Conservation (phyloP, 2,113 vertebrate genomes). For the Rhodinocichla rosea region DNA sequence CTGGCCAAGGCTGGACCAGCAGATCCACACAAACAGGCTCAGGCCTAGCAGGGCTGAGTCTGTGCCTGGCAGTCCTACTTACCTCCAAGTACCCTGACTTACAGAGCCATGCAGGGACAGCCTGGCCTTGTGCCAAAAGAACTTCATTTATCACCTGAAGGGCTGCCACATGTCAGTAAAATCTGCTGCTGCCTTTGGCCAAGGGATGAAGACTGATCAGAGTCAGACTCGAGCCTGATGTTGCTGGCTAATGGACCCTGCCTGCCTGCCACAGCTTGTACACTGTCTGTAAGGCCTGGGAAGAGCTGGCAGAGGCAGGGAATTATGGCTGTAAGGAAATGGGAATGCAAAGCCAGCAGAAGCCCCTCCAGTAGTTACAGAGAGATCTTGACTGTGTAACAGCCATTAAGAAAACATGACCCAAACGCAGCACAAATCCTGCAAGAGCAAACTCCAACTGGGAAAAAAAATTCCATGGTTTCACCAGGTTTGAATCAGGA, state of each 20-base stretch:
- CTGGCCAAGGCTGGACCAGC: fast-evolving
- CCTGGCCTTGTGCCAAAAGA: neutral
- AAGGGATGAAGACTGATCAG: neutral
- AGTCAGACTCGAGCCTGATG: neutral
- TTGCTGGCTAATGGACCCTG: neutral
- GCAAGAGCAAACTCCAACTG: neutral
- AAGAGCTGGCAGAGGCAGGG: neutral
- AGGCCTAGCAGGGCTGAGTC: neutral
- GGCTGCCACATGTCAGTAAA: conserved; percentile 40
- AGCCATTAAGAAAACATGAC: neutral
- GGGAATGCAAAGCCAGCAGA: neutral
- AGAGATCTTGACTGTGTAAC: neutral
- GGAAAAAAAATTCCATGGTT: neutral
- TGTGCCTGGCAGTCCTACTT: neutral
- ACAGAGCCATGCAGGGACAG: neutral
- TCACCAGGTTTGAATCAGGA: neutral
- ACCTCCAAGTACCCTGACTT: conserved; percentile 7
- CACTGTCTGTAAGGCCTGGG: neutral
- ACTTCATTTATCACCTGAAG: conserved; percentile 36
- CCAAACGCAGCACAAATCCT: neutral
- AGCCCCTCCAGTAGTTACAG: neutral
- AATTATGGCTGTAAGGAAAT: neutral
- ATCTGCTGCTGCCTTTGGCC: neutral
- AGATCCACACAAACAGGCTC: neutral
- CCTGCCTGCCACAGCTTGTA: neutral